phyloP scores from a whole-genome alignment of 2,797 vertebrate genomes.

The Dallia pectoralis region DNA sequence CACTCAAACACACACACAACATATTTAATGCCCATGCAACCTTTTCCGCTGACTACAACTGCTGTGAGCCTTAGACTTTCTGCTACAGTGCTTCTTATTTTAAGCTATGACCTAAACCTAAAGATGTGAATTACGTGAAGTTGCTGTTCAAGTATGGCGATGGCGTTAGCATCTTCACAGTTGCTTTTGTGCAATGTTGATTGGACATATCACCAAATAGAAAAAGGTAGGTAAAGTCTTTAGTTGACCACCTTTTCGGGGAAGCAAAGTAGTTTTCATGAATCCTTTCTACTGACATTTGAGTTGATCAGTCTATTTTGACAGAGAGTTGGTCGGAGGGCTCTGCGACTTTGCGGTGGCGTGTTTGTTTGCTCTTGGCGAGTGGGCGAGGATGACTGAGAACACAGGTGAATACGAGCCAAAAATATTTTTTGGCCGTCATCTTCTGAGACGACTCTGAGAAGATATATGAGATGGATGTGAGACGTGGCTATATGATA shows the following conservation, averaged over 20 bases:
- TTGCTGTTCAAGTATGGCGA: neutral
- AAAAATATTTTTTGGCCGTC: neutral
- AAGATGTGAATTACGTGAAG: neutral
- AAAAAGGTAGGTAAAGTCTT: constrained; percentile 3
- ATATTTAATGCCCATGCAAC: neutral
- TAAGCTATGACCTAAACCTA: neutral
- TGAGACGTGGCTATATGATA: constrained; percentile 12
- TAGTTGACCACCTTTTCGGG: neutral
- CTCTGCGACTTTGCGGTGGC: neutral
- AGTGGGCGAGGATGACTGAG: constrained; percentile 15
- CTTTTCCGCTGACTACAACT: neutral
- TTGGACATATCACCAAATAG: neutral
- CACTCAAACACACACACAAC: constrained; percentile 4
- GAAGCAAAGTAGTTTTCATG: neutral
- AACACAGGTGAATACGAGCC: neutral
- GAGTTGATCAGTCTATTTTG: neutral
- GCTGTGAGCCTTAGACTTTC: too few relatives aligned
- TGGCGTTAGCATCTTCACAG: neutral
- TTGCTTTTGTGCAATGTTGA: neutral
- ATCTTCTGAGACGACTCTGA: constrained; percentile 41
- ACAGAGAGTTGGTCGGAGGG: neutral
- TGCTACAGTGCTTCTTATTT: neutral
- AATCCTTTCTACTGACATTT: neutral
- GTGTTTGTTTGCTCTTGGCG: neutral
- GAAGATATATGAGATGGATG: constrained; percentile 41